phyloP scores from a whole-genome alignment of 2,888 invertebrate genomes.

The Scelioninae gen. 1 region DNA sequence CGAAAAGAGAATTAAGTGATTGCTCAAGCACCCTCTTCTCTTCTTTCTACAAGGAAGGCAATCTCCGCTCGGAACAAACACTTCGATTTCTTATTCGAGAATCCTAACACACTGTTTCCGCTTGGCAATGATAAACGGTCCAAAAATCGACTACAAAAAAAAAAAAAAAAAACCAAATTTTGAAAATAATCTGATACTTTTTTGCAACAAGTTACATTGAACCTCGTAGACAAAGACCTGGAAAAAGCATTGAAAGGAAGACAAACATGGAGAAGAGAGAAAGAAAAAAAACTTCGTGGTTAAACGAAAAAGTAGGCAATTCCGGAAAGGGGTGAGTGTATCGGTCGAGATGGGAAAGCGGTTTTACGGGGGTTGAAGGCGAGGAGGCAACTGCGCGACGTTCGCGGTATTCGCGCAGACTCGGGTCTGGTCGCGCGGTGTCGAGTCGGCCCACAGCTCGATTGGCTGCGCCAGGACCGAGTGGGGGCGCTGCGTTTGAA shows the following conservation, averaged over 20 bases:
- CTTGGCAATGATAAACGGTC: slow-evolving; percentile 12
- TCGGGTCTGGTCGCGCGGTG: slow-evolving; percentile 67
- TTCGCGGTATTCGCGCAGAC: slow-evolving; percentile 63
- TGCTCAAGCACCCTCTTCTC: slow-evolving; percentile 70
- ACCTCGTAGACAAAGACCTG: too few relatives aligned
- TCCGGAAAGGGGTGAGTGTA: slow-evolving; percentile 49
- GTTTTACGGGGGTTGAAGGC: slow-evolving; percentile 47
- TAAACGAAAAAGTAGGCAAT: slow-evolving; percentile 56
- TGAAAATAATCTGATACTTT: too few relatives aligned
- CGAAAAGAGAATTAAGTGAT: slow-evolving; percentile 73
- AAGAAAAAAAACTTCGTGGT: slow-evolving; percentile 24
- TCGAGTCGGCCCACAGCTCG: slow-evolving; percentile 71
- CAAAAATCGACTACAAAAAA: slow-evolving; percentile 2
- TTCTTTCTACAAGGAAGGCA: slow-evolving; percentile 71
- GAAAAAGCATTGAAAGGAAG: too few relatives aligned
- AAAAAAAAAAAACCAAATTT: background rate
- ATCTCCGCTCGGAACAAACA: slow-evolving; percentile 78
- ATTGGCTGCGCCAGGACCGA: slow-evolving; percentile 75
- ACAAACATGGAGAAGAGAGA: background rate
- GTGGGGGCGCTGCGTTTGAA: slow-evolving; percentile 78
- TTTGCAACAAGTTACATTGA: too few relatives aligned
- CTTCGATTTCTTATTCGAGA: slow-evolving; percentile 73
- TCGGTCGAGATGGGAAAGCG: slow-evolving; percentile 37
- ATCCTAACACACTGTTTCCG: slow-evolving; percentile 51
- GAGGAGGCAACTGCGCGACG: slow-evolving; percentile 37